A percentile compares a stretch with the other conserved stretches of the same genome.
phyloP scores from a whole-genome alignment of 2,888 invertebrate species.

The Erebia aethiops region DNA sequence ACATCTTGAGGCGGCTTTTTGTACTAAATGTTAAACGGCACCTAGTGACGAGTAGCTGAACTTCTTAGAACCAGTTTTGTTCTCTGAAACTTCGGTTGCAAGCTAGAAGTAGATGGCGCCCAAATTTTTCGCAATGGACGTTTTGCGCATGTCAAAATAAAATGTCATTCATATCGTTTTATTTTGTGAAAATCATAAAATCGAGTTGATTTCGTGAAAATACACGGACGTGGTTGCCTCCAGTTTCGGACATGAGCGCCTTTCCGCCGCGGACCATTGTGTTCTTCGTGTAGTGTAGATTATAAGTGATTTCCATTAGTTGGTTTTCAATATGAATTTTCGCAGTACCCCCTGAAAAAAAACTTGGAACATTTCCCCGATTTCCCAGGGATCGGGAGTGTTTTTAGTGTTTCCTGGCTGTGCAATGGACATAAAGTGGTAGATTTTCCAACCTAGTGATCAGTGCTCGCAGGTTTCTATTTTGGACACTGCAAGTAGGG shows the following conservation, averaged over 20 bases:
- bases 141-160: conserved; percentile 79
- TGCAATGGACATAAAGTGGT: conserved; percentile 62
- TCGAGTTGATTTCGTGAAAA: conserved; percentile 70
- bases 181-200: conserved; percentile 72
- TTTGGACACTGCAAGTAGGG: conserved; percentile 69
- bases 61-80: not conserved
- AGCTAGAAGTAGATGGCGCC: conserved; percentile 52
- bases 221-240: conserved; percentile 54
- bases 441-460: conserved; percentile 51
- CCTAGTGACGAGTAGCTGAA: conserved; percentile 39
- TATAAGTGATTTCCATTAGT: conserved; percentile 48
- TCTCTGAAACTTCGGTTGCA: not conserved
- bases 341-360: conserved; percentile 40
- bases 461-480: conserved; percentile 66
- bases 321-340: conserved; percentile 47
- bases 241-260: conserved; percentile 60
- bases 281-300: conserved; percentile 55
- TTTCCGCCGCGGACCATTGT: conserved; percentile 56
- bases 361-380: conserved; percentile 54
- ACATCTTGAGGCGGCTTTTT: not conserved
- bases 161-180: conserved; percentile 75
- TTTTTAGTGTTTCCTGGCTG: conserved; percentile 41
- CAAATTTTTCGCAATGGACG: conserved; percentile 47
- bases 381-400: conserved; percentile 48
- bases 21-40: not conserved